These are phyloP conservation scores for Haliclona indistincta DNA, from an alignment of 37 sponge, comb jelly and placozoan species.

Conservation along the genomic window DNA sequence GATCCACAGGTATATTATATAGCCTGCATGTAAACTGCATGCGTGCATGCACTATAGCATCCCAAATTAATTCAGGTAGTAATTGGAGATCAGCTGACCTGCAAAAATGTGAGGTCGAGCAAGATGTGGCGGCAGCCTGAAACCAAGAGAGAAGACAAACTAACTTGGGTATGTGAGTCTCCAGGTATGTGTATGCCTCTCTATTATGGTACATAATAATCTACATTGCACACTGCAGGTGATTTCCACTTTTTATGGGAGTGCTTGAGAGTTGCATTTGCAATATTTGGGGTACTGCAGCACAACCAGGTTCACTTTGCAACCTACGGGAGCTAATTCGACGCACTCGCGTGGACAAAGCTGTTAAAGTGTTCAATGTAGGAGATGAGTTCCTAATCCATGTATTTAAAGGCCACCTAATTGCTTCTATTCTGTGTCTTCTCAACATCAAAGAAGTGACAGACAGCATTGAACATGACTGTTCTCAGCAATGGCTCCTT, in stretches of 20 bases:
- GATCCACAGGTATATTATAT: background rate
- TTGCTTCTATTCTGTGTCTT: background rate
- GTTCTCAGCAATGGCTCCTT: slow-evolving; percentile 12
- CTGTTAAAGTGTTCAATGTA: slow-evolving; percentile 18
- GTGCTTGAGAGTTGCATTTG: background rate
- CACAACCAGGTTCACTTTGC: slow-evolving; percentile 18
- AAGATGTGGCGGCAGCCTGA: slow-evolving; percentile 2
- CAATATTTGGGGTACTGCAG: slow-evolving; percentile 16
- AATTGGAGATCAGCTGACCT: slow-evolving; percentile 8
- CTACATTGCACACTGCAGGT: background rate
- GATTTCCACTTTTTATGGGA: slow-evolving; percentile 28
- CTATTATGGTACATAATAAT: background rate
- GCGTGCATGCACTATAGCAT: background rate
- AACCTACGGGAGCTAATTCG: slow-evolving; percentile 11
- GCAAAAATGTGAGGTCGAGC: background rate
- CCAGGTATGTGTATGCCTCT: background rate
- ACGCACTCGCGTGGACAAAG: slow-evolving; percentile 13
- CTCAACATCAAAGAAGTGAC: background rate
- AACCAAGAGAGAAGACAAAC: background rate
- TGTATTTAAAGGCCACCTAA: slow-evolving; percentile 13
- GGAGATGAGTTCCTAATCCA: slow-evolving; percentile 25
- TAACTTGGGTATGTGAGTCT: slow-evolving; percentile 3
- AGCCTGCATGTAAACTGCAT: background rate
- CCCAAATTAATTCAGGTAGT: background rate
- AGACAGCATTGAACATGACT: background rate